Conservation (phyloP, 2,797 vertebrate genomes). For the Dallia pectoralis region DNA sequence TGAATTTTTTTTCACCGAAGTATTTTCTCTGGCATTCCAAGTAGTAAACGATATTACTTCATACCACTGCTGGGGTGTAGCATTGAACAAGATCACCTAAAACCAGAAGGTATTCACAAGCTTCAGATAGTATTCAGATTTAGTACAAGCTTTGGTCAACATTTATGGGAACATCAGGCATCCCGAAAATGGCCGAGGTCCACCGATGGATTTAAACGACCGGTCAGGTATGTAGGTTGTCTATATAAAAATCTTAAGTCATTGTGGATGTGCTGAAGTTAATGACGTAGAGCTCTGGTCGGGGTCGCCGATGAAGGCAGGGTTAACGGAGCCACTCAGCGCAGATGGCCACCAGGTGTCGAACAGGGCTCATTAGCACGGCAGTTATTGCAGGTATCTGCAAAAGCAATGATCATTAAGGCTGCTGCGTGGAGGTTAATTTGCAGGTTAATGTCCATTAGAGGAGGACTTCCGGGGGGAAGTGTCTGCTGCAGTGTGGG, state of each 20-base stretch:
- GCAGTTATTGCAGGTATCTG: not conserved
- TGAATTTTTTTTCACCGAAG: constrained; percentile 52
- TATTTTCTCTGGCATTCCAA: constrained; percentile 22
- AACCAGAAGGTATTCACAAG: too few species aligned
- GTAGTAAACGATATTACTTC: not conserved
- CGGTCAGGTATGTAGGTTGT: not conserved
- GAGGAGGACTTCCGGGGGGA: not conserved
- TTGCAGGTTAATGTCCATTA: not conserved
- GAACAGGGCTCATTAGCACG: not conserved
- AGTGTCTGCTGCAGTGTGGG: not conserved
- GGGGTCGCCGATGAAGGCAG: not conserved
- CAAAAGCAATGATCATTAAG: constrained; percentile 3
- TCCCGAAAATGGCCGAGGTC: too few species aligned
- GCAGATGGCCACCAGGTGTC: not conserved
- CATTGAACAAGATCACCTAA: too few species aligned
- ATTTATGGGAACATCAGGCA: too few species aligned
- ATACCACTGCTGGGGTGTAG: not conserved
- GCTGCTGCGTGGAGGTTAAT: not conserved
- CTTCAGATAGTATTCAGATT: too few species aligned
- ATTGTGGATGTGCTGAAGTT: not conserved
- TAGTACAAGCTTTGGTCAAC: too few species aligned
- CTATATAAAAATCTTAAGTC: not conserved
- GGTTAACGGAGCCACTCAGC: not conserved
- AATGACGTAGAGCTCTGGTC: not conserved
- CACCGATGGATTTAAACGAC: not conserved